These are phyloP conservation scores for Pygoscelis antarcticus DNA, from an alignment of 2,113 vertebrate genomes.

Conservation along the genomic window DNA sequence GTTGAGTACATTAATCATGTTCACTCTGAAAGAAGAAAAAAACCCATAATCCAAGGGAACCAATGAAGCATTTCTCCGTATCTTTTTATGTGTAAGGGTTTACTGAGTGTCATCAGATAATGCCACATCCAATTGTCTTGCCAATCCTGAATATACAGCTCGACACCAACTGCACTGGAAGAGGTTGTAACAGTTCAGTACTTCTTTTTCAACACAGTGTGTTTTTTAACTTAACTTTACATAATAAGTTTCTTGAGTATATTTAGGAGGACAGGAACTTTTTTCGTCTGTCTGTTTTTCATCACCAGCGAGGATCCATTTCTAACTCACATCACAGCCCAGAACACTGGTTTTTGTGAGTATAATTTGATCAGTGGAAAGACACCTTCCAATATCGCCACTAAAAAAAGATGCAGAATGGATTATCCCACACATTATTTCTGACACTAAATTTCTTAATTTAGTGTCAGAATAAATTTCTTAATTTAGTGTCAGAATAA, in stretches of 20 bases:
- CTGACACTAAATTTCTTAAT: not conserved
- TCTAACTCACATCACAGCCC: not conserved
- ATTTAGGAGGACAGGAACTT: not conserved
- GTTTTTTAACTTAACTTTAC: not conserved
- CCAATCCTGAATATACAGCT: not conserved
- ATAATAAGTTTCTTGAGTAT: not conserved
- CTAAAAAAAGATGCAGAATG: not conserved
- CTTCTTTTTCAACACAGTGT: not conserved
- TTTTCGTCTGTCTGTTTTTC: not conserved
- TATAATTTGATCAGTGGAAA: not conserved
- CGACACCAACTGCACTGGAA: not conserved
- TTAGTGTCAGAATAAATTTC: not conserved
- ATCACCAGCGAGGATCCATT: not conserved
- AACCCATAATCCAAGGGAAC: not conserved
- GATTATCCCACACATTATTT: not conserved
- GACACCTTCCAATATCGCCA: not conserved
- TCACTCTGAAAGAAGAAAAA: not conserved
- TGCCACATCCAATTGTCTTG: slow-evolving; percentile 22
- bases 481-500: not conserved
- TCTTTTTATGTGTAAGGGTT: slow-evolving; percentile 17
- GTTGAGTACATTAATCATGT: slow-evolving; percentile 31
- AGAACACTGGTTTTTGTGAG: not conserved
- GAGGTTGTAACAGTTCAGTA: not conserved
- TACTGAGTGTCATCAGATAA: slow-evolving; percentile 46
- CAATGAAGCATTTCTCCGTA: not conserved